Evolutionary conservation across 1,140 invertebrate genomes (phyloP), one percentile per base, ranked within the genome.

Genomic region (Calycopis cecrops): DNA sequence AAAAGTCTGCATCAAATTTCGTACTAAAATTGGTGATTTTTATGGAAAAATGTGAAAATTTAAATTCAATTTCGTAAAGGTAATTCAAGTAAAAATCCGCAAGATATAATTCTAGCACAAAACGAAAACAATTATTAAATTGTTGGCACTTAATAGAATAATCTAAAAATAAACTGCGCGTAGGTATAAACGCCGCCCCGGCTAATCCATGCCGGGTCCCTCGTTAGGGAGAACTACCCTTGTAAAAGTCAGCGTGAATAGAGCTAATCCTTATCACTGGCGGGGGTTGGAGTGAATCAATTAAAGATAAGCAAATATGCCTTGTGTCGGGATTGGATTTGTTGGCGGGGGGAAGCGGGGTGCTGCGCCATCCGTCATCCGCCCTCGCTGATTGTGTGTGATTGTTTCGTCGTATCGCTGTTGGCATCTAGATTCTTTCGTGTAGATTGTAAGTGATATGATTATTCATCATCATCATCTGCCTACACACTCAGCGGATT

Each of bases 271-370:
- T 83, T 82, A 82, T 83, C 81, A 76, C 58, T 38, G 48, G 62
- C 62, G 68, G 67, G 82, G 79, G 78, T 75, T 81, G 80, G 69
- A 86, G 79, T 81, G 80, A 84, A 86, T 86, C 80, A 84, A 86
- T 86, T 84, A 86, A 84, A 86, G 80, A 86, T 84, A 86, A 86
- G 83, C 83, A 86, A 86, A 86, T 86, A 84, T 82, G 73, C 59
- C 76, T 86, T 86, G 83, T 86, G 62, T 47, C 64, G 57, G 66
- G 64, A 69, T 75, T 76, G 79, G 80, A 84, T 83, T 83, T 73
- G 82, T 80, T 82, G 71, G 76, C 76, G 76, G 75, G 76, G 82
- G 79, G 83, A 83, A 82, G 84, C 84, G 84, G 81, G 84, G 79
- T 81, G 74, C 78, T 78, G 76, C 77, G 65, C 67, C 69, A 82